Conservation (phyloP, 2,797 vertebrate genomes). For the Natrix natrix region DNA sequence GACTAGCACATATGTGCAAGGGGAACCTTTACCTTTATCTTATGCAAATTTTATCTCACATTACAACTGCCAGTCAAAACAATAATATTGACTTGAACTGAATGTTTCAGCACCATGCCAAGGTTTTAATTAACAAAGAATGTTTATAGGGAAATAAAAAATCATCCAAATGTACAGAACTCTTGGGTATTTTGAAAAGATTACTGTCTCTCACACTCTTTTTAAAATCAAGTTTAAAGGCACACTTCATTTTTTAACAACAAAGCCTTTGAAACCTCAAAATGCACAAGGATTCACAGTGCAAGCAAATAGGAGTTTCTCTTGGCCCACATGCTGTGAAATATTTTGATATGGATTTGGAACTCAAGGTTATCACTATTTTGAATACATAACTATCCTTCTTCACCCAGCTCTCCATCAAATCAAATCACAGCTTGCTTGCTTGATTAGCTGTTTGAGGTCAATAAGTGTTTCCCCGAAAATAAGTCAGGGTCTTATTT, state of each 20-base stretch:
- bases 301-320: not conserved
- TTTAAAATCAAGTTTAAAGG: not conserved
- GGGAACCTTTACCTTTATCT: not conserved
- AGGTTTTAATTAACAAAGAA: conserved; percentile 12
- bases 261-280: not conserved
- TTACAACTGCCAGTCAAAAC: not conserved
- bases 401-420: not conserved
- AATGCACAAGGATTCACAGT: not conserved
- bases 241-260: not conserved
- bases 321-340: not conserved
- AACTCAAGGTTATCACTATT: not conserved
- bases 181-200: not conserved
- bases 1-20: too few species aligned
- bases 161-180: not conserved
- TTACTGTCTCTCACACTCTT: not conserved
- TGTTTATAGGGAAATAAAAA: not conserved
- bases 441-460: not conserved
- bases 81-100: not conserved
- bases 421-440: not conserved
- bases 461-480: not conserved
- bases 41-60: not conserved
- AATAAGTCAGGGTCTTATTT: too few species aligned
- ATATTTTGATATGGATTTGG: not conserved
- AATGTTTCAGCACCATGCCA: not conserved
- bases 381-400: not conserved